Percentiles rank a stretch among this genome's conserved stretches.
phyloP scores from a whole-genome alignment of 2,888 invertebrate genomes.

The Callyntrura sp. region DNA sequence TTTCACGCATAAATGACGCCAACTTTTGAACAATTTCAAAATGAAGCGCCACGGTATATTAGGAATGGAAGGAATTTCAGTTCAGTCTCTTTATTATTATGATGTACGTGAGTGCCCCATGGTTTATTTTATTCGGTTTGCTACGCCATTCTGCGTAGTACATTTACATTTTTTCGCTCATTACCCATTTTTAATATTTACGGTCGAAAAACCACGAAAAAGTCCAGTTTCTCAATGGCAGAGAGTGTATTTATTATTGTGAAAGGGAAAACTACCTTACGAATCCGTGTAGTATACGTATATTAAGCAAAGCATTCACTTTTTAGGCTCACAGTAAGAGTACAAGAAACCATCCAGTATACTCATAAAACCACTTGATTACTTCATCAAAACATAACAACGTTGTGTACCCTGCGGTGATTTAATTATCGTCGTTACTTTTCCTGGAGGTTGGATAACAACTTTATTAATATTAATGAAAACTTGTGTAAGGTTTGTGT shows the following conservation, averaged over 20 bases:
- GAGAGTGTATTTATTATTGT: not conserved
- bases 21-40: too few relatives aligned
- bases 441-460: constrained; percentile 11
- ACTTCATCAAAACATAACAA: not conserved
- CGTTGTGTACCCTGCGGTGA: constrained; percentile 22
- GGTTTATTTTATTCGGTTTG: too few relatives aligned
- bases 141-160: too few relatives aligned
- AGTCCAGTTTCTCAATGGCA: not conserved
- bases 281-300: not conserved
- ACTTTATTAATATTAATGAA: constrained; percentile 40
- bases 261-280: not conserved
- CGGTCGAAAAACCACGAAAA: not conserved
- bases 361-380: not conserved
- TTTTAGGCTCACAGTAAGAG: constrained; percentile 7
- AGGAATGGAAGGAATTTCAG: too few relatives aligned
- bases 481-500: constrained; percentile 25
- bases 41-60: too few relatives aligned
- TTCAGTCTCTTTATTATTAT: too few relatives aligned
- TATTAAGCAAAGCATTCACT: not conserved
- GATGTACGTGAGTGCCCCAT: too few relatives aligned
- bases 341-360: constrained; percentile 1
- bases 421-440: constrained; percentile 56
- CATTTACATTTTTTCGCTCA: not conserved
- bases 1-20: too few relatives aligned
- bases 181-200: not conserved